Evolutionary conservation across 1,140 invertebrate genomes (phyloP).

Genomic region (Tetramorium parvispinum): DNA sequence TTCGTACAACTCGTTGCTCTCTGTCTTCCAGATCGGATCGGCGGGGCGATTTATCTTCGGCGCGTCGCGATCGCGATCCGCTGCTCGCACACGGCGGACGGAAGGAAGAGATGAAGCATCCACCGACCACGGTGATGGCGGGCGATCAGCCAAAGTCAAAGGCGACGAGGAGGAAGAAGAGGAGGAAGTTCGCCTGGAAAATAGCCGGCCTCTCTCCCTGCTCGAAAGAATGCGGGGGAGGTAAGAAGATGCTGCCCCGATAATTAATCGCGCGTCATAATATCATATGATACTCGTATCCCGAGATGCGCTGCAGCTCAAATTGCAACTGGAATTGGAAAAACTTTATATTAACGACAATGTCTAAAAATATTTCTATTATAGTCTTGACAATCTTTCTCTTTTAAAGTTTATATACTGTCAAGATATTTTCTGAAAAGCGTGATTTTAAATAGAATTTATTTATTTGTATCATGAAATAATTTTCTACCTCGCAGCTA

Average conservation of each 20-base stretch:
- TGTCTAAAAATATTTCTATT: not conserved
- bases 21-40: slow-evolving; percentile 60
- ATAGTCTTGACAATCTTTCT: not conserved
- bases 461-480: not conserved
- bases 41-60: slow-evolving; percentile 52
- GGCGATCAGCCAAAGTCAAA: slow-evolving; percentile 82
- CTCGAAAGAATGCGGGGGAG: slow-evolving; percentile 93
- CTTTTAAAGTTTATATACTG: not conserved
- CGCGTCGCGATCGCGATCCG: slow-evolving; percentile 27
- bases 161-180: slow-evolving; percentile 80
- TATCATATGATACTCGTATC: not conserved
- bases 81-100: slow-evolving; percentile 33
- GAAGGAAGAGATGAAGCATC: slow-evolving; percentile 75
- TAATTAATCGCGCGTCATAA: slow-evolving; percentile 15
- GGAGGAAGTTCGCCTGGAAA: slow-evolving; percentile 92
- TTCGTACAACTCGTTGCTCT: slow-evolving; percentile 18
- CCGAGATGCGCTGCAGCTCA: not conserved
- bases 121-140: slow-evolving; percentile 84
- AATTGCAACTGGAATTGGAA: not conserved
- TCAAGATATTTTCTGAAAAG: not conserved
- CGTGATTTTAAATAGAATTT: not conserved
- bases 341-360: not conserved
- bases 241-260: slow-evolving; percentile 82
- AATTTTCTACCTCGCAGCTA: not conserved
- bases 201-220: slow-evolving; percentile 91